phyloP scores from a whole-genome alignment of 2,888 invertebrate species.

The Disparrhopalites patrizii region DNA sequence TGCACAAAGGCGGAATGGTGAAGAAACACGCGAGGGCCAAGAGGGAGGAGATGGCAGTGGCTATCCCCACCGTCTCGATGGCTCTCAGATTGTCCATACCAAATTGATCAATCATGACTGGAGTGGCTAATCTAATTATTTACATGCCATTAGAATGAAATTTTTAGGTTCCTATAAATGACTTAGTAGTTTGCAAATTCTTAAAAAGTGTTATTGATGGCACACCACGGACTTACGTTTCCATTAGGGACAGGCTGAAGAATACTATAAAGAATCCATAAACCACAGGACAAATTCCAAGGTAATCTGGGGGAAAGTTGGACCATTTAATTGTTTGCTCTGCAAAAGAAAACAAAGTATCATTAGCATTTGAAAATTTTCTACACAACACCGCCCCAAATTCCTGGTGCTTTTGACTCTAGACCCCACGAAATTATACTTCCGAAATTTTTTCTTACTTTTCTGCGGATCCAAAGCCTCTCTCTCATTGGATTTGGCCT shows the following conservation, averaged over 20 bases:
- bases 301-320: conserved; percentile 65
- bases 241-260: conserved; percentile 81
- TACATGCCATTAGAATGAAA: conserved; percentile 9
- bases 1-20: conserved; percentile 65
- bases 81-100: conserved; percentile 63
- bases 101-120: conserved; percentile 80
- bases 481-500: conserved; percentile 21
- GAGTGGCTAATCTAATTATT: conserved; percentile 64
- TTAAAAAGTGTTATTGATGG: neutral
- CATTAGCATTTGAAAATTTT: neutral
- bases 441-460: neutral
- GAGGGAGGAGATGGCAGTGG: conserved; percentile 76
- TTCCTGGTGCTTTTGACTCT: no score
- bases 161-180: neutral
- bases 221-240: conserved; percentile 60
- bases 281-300: conserved; percentile 73
- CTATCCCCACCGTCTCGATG: conserved; percentile 73
- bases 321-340: conserved; percentile 69
- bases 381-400: no score
- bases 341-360: conserved; percentile 50
- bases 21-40: conserved; percentile 68
- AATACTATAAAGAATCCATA: conserved; percentile 77
- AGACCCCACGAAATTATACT: neutral
- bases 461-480: neutral
- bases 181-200: neutral